Evolutionary conservation across 2,888 invertebrate species (phyloP), one percentile per base, ranked within the genome.

Genomic region (Hyposoter dolosus): DNA sequence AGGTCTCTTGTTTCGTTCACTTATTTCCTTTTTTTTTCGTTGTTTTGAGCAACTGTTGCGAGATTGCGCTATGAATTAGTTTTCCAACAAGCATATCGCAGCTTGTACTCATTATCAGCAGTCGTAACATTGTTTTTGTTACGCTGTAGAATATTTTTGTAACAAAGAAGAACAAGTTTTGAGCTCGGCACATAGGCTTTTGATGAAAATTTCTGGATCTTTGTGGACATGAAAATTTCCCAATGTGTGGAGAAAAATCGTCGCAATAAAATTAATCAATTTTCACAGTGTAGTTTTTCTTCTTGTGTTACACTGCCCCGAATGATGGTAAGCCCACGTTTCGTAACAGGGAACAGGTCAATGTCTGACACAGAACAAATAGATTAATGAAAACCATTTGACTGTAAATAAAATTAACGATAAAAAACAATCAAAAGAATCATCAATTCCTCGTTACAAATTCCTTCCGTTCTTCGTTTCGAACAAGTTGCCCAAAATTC

Each of bases 11-110:
- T 77, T 74, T 77, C 50, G 19, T 80, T 28, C 43, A 19, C 53
- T 79, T 81, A 12, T 74, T 65, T 74, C 43, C 9, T 74, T 81
- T 17, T 60, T 32, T 35, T 65, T 85, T 85, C 85, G 76, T 85
- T 85, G 83, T 72, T 81, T 87, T 83, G 85, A 83, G 83, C 85
- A 83, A 85, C 60, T 71, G 63, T 63, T 45, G 56, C 66, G 74
- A 78, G 60, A 75, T 77, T 71, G 56, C 69, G 50, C 40, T 17
- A 74, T 60, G 47, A 45, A 66, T 75, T 50, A 10, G 66, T 47
- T 72, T 43, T 72, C 2, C 23, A 75, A 75, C 43, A n/a, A 56
- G 43, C 17, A 32, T 63, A 32, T 56, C 23, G 35, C 56, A 23
- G 35, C 23, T 56, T 74, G 1, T 35, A 53, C 17, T 56, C 12